Percentiles rank a stretch among this genome's conserved stretches.
phyloP scores from a whole-genome alignment of 2,888 invertebrate species.

The Idaea biselata region DNA sequence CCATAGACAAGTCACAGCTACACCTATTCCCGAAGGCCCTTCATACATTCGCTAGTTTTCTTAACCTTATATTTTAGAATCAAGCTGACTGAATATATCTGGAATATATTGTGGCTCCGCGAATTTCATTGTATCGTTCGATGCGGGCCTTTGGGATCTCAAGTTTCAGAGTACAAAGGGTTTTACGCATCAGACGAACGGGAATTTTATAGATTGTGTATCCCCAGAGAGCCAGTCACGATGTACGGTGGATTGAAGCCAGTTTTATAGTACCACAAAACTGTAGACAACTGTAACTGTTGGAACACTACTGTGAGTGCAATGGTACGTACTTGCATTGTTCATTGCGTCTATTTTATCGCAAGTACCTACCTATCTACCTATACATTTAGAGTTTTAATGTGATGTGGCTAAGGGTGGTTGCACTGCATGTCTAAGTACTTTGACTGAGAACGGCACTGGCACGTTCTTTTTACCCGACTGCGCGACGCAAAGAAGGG shows the following conservation, averaged over 20 bases:
- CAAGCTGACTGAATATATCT: slow-evolving; percentile 30
- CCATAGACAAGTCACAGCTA: slow-evolving; percentile 18
- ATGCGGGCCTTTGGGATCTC: slow-evolving; percentile 40
- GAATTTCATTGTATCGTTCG: slow-evolving; percentile 44
- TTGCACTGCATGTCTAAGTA: neutral
- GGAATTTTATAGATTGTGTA: slow-evolving; percentile 51
- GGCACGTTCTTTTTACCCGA: too few relatives aligned
- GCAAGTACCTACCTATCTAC: neutral
- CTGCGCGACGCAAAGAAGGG: neutral
- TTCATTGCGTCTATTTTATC: neutral
- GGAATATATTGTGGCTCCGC: slow-evolving; percentile 39
- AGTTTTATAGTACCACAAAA: slow-evolving; percentile 29
- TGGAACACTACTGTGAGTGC: slow-evolving; percentile 20
- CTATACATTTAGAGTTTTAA: neutral
- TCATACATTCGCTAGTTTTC: slow-evolving; percentile 22
- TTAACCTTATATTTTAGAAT: slow-evolving; percentile 28
- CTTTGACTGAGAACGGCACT: neutral
- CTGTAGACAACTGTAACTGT: slow-evolving; percentile 13
- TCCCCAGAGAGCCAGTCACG: slow-evolving; percentile 38
- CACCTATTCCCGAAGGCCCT: slow-evolving; percentile 13
- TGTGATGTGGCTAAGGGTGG: neutral
- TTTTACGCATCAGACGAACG: slow-evolving; percentile 44
- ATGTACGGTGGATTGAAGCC: slow-evolving; percentile 36
- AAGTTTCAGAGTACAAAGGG: slow-evolving; percentile 47
- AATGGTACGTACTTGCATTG: neutral